Conservation (phyloP, 2,888 invertebrate genomes). For the Drosophila testacea region DNA sequence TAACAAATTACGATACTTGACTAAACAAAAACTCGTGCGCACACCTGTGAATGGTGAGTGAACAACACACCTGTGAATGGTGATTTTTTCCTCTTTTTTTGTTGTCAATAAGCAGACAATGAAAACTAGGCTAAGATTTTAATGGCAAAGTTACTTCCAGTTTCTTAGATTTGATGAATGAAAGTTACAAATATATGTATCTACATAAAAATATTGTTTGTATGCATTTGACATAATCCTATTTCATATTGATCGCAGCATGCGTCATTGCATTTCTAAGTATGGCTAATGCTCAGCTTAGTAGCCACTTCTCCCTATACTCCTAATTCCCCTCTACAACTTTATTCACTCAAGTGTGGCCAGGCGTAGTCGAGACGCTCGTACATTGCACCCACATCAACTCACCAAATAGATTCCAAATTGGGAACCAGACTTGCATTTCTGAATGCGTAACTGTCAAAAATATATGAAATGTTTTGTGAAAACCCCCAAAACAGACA, state of each 20-base stretch:
- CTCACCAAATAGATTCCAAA: constrained; percentile 23
- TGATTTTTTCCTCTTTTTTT: constrained; percentile 9
- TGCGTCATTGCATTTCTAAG: constrained; percentile 63
- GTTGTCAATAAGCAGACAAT: constrained; percentile 38
- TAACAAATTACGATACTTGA: constrained; percentile 72
- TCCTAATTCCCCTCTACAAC: not conserved
- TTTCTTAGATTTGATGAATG: not conserved
- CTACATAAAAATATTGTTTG: not conserved
- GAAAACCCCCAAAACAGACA: constrained; percentile 14
- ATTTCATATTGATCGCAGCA: constrained; percentile 41
- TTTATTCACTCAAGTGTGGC: constrained; percentile 48
- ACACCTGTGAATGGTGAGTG: constrained; percentile 53
- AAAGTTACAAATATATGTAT: not conserved
- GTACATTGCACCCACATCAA: constrained; percentile 51
- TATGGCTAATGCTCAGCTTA: constrained; percentile 64
- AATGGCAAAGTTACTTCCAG: constrained; percentile 45
- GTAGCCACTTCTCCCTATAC: constrained; percentile 30
- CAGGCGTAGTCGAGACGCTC: constrained; percentile 43
- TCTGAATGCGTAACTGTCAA: constrained; percentile 66
- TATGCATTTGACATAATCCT: constrained; percentile 30
- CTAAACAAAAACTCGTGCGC: constrained; percentile 42
- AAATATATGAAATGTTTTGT: constrained; percentile 53
- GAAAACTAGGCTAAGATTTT: constrained; percentile 70
- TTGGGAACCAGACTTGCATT: constrained; percentile 20
- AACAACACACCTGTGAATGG: constrained; percentile 48